These are phyloP conservation scores for Myathropa florea DNA, from an alignment of 2,888 invertebrate genomes.

Conservation along the genomic window DNA sequence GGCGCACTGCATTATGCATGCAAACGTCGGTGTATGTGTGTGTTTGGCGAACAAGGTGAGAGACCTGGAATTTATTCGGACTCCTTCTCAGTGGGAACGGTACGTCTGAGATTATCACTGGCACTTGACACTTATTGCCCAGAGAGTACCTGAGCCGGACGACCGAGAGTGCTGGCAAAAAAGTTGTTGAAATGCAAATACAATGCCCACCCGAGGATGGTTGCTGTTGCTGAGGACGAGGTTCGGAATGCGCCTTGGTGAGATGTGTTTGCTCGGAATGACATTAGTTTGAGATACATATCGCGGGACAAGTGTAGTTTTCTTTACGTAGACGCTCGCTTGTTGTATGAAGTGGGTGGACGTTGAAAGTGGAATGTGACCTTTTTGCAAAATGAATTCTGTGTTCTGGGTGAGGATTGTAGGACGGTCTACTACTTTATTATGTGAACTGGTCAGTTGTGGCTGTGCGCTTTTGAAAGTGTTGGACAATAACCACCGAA, in stretches of 20 bases:
- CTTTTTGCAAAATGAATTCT: background rate
- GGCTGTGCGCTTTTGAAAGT: background rate
- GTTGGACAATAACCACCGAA: background rate
- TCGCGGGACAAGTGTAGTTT: background rate
- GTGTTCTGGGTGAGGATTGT: background rate
- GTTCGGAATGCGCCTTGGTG: background rate
- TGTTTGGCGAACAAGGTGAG: conserved; percentile 44
- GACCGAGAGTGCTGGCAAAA: conserved; percentile 26
- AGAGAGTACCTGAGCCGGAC: conserved; percentile 59
- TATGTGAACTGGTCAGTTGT: background rate
- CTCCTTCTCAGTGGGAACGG: conserved; percentile 23
- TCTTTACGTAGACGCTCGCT: background rate
- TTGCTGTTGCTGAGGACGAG: background rate
- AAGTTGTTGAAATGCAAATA: conserved; percentile 39
- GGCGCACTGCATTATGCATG: conserved; percentile 41
- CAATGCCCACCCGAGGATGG: conserved; percentile 7
- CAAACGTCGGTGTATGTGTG: conserved; percentile 10
- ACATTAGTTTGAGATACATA: conserved; percentile 1
- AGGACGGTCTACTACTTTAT: background rate
- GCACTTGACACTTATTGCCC: conserved; percentile 69
- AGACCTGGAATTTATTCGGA: conserved; percentile 31
- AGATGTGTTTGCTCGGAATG: background rate
- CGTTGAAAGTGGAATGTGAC: background rate
- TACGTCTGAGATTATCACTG: conserved; percentile 55
- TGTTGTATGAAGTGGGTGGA: background rate